Percentiles rank a stretch among this genome's conserved stretches.
Conservation (phyloP, 1,140 invertebrate species). For the Platorchestia sp. region DNA sequence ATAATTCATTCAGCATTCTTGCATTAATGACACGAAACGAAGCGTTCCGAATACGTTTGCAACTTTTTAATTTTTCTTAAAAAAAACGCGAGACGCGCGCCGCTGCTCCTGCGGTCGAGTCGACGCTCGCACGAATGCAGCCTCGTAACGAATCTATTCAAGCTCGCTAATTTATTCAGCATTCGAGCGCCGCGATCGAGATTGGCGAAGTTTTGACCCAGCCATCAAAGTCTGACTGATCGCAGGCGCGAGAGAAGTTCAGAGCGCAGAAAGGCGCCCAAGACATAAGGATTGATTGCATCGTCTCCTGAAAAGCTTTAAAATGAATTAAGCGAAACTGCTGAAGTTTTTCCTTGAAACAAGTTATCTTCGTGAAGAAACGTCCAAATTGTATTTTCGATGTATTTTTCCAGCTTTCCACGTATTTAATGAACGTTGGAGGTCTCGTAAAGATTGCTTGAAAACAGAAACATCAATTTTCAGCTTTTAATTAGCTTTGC, state of each 20-base stretch:
- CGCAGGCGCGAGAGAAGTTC: neutral
- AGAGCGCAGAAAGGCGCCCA: neutral
- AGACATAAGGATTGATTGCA: constrained; percentile 8
- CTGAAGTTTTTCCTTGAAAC: neutral
- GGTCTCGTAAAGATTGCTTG: too few species aligned
- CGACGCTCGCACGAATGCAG: neutral
- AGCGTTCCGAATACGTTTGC: neutral
- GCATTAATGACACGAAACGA: neutral
- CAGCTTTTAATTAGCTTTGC: too few species aligned
- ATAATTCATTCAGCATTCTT: too few species aligned
- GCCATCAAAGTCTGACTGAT: neutral
- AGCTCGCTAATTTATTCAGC: constrained; percentile 7
- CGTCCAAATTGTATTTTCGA: neutral
- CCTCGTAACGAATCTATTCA: neutral
- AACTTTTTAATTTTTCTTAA: neutral
- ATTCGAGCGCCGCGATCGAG: neutral
- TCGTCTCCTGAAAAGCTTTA: neutral
- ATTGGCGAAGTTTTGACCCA: neutral
- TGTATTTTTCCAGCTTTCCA: neutral
- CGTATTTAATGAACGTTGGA: too few species aligned
- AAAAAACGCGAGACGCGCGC: neutral
- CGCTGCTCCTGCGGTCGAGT: neutral
- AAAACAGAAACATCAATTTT: too few species aligned
- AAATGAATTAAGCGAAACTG: neutral
- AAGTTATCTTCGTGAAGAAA: neutral